phyloP scores from a whole-genome alignment of 2,113 vertebrate genomes.

The Vombatus ursinus region DNA sequence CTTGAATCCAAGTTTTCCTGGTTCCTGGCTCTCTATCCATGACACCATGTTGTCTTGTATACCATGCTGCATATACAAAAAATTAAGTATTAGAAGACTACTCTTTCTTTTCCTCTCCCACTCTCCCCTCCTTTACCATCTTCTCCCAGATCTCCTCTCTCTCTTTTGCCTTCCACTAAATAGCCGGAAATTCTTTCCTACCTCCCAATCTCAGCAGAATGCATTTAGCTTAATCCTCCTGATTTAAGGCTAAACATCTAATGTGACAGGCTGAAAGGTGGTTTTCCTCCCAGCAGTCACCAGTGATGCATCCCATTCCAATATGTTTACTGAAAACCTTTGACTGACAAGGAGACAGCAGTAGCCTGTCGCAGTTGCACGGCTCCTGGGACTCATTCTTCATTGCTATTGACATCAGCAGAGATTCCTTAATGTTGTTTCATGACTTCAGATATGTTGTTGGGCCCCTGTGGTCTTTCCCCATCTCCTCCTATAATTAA shows the following conservation, averaged over 20 bases:
- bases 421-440: slow-evolving; percentile 17
- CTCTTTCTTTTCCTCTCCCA: background rate
- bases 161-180: background rate
- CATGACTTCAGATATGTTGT: background rate
- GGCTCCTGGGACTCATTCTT: background rate
- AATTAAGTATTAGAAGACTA: background rate
- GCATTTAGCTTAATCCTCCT: slow-evolving; percentile 1
- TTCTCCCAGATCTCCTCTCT: background rate
- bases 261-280: slow-evolving; percentile 8
- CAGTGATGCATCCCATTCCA: background rate
- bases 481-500: slow-evolving; percentile 19
- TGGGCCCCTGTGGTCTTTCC: slow-evolving; percentile 40
- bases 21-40: too few relatives aligned
- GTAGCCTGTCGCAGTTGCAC: background rate
- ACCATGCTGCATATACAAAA: background rate
- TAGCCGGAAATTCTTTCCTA: background rate
- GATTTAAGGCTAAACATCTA: background rate
- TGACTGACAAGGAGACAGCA: background rate
- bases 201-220: background rate
- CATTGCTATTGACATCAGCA: background rate
- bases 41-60: background rate
- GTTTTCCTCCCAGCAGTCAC: slow-evolving; percentile 49
- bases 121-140: background rate
- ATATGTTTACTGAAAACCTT: slow-evolving; percentile 14
- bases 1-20: background rate